A percentile compares a stretch with the other conserved stretches of the same genome.
Evolutionary conservation across 2,888 invertebrate species (phyloP).

Genomic region (Athalia cordata): DNA sequence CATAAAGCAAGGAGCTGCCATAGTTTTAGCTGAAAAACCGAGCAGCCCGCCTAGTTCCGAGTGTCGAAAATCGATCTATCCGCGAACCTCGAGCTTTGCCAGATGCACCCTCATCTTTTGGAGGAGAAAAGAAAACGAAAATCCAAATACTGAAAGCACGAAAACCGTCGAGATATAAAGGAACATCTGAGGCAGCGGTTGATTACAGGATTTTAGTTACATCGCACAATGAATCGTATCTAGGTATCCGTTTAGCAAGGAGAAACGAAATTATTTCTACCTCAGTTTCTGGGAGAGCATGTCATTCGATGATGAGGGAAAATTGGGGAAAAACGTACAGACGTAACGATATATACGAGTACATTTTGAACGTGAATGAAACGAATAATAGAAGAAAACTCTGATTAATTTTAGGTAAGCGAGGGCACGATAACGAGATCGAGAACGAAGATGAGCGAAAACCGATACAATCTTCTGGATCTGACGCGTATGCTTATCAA

Average conservation of each 20-base stretch:
- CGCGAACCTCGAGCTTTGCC: not conserved
- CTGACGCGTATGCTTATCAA: not conserved
- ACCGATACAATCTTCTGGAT: not conserved
- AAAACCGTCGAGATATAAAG: not conserved
- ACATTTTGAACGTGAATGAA: too few species aligned
- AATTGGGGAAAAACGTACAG: too few species aligned
- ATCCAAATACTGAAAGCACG: not conserved
- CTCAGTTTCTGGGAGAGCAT: too few species aligned
- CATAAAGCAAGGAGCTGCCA: constrained; percentile 23
- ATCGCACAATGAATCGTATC: too few species aligned
- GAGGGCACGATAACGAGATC: not conserved
- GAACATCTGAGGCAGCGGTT: not conserved
- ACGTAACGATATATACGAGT: too few species aligned
- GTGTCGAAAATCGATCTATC: constrained; percentile 39
- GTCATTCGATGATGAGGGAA: too few species aligned
- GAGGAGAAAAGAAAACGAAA: not conserved
- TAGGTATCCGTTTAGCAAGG: too few species aligned
- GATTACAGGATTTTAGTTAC: not conserved
- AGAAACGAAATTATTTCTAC: too few species aligned
- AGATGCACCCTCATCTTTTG: not conserved
- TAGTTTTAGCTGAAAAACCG: not conserved
- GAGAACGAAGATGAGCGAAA: not conserved
- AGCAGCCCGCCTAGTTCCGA: not conserved
- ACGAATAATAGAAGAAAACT: too few species aligned
- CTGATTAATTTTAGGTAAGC: too few species aligned